Evolutionary conservation across 2,888 invertebrate genomes (phyloP), one percentile per base, ranked within the genome.

Genomic region (Myopa testacea): DNA sequence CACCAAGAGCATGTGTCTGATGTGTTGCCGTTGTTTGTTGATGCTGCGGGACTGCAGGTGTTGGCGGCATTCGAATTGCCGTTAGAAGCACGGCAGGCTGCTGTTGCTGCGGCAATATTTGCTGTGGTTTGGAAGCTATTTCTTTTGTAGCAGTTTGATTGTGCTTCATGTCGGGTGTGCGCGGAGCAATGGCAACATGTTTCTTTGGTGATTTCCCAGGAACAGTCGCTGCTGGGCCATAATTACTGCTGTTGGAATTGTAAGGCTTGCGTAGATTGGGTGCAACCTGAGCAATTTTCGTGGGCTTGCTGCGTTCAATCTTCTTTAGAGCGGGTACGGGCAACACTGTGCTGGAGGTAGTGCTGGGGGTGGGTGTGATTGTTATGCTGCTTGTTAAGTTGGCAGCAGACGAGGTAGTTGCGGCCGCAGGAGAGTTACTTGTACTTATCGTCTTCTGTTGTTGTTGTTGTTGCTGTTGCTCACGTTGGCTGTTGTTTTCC

Each of bases 1-100:
- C 7, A 7, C 63, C 63, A 12, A 63, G 79, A 7, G 19, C 26
- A 82, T 89, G 79, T 55, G 76, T 84, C 78, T 76, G 82, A 52
- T 80, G 80, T 50, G 80, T 26, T 67, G 75, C 12, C 26, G 58
- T n/a, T 2, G 78, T 58, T 40, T 40, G 87, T 82, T 89, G 84
- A 77, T 76, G 82, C 55, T 78, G 79, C 16, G 52, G 37, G 79
- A 19, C 81, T 90, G 71, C 69, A 78, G 74, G 68, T 74, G 80
- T 75, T 69, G 84, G 81, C 34, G 92, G 92, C 89, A 92, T 90
- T 84, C 92, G 90, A 84, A 92, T 89, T 55, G 92, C 89, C 79
- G 92, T 91, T 16, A 92, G 90, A 89, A 92, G 90, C 40, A 92
- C 90, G 81, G 92, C 91, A 80, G 91, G 55, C 6, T 19, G 77